Evolutionary conservation across 2,888 invertebrate genomes (phyloP).

Genomic region (Opisthograptis luteolata): DNA sequence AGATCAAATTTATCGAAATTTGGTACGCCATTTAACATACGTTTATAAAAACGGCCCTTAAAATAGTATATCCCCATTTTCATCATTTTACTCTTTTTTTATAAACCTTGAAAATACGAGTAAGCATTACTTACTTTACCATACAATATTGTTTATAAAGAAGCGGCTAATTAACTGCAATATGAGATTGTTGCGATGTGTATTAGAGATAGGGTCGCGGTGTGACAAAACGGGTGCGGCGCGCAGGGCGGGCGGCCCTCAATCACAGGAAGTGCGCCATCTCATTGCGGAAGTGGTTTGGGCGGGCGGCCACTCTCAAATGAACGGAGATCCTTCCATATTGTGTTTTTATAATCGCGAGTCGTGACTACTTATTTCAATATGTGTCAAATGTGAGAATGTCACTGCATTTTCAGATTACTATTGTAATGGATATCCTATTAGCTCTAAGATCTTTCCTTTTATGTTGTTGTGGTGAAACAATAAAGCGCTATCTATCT

Average conservation of each 20-base stretch:
- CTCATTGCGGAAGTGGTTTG: conserved; percentile 85
- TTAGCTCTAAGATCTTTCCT: no score
- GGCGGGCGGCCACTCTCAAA: conserved; percentile 42
- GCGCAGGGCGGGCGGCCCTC: conserved; percentile 62
- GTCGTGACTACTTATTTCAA: not conserved
- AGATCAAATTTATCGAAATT: no score
- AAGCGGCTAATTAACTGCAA: conserved; percentile 28
- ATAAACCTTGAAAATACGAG: no score
- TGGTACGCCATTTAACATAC: no score
- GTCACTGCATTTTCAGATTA: no score
- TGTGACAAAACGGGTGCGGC: conserved; percentile 31
- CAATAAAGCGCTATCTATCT: no score
- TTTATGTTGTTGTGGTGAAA: no score
- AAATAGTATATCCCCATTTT: no score
- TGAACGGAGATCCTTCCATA: conserved; percentile 18
- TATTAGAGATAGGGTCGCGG: conserved; percentile 29
- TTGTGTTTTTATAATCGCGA: conserved; percentile 18
- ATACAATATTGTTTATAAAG: not conserved
- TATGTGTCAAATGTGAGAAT: no score
- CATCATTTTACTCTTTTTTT: no score
- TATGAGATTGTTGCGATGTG: conserved; percentile 23
- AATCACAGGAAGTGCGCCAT: conserved; percentile 85
- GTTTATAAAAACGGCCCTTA: no score
- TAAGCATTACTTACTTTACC: not conserved
- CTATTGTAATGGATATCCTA: no score